These are phyloP conservation scores for Pholis gunnellus DNA, from an alignment of 2,113 vertebrate species.

Conservation along the genomic window DNA sequence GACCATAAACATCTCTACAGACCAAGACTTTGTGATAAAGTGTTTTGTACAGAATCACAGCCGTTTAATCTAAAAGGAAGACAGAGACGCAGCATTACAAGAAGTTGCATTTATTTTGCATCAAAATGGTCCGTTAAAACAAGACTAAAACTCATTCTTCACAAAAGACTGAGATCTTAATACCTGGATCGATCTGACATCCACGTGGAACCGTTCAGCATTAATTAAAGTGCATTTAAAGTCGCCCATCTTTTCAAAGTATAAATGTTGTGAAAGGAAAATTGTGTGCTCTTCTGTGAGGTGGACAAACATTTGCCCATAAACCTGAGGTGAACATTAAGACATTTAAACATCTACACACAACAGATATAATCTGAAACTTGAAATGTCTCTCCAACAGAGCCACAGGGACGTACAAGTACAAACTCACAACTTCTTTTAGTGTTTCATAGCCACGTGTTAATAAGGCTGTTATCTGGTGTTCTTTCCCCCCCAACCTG, in stretches of 20 bases:
- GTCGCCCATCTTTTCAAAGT: not conserved
- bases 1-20: too few relatives aligned
- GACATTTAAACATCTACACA: conserved; percentile 19
- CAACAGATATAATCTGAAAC: not conserved
- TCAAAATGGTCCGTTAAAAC: conserved; percentile 71
- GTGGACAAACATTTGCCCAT: conserved; percentile 16
- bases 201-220: conserved; percentile 51
- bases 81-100: conserved; percentile 6
- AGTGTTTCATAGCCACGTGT: conserved; percentile 27
- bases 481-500: not conserved
- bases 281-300: not conserved
- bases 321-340: conserved; percentile 54
- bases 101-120: conserved; percentile 76
- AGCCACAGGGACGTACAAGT: not conserved
- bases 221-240: conserved; percentile 80
- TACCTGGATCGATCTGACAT: conserved; percentile 41
- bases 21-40: not conserved
- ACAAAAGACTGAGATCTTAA: conserved; percentile 34
- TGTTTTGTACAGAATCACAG: not conserved
- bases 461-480: conserved; percentile 51
- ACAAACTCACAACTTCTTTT: conserved; percentile 1
- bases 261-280: conserved; percentile 9
- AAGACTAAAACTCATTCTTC: conserved; percentile 46
- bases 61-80: not conserved
- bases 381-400: not conserved